A percentile compares a stretch with the other conserved stretches of the same genome.
Evolutionary conservation across 2,797 vertebrate genomes (phyloP).

Genomic region (Crenuchus spilurus): DNA sequence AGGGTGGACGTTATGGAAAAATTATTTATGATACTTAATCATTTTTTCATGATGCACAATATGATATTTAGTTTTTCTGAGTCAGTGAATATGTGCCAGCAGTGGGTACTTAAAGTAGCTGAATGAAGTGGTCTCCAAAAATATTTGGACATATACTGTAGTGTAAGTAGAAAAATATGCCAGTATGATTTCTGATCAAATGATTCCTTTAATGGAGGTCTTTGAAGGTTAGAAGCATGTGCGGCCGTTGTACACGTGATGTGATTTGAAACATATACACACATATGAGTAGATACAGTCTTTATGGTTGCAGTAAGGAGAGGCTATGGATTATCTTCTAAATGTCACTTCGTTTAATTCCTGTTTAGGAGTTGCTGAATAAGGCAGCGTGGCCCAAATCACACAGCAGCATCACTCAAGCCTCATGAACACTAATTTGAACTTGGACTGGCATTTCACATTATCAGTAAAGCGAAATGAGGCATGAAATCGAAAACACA

Average conservation of each 20-base stretch:
- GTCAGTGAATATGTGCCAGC: too few relatives aligned
- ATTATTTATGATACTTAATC: neutral
- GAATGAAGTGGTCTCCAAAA: too few relatives aligned
- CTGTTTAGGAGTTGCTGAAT: neutral
- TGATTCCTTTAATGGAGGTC: too few relatives aligned
- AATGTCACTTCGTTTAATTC: constrained; percentile 3
- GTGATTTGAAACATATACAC: too few relatives aligned
- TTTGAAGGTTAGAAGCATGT: too few relatives aligned
- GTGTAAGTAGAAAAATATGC: too few relatives aligned
- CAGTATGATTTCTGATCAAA: too few relatives aligned
- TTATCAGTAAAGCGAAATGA: neutral
- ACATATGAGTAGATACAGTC: neutral
- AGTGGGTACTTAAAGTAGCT: too few relatives aligned
- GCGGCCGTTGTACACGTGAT: too few relatives aligned
- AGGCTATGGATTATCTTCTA: neutral
- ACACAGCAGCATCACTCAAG: neutral
- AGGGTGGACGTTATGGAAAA: neutral
- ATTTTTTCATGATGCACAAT: neutral
- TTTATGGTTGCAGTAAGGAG: neutral
- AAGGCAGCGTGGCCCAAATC: neutral
- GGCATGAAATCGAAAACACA: constrained; percentile 5
- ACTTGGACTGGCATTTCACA: constrained; percentile 11
- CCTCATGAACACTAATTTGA: neutral
- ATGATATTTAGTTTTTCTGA: neutral
- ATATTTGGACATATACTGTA: too few relatives aligned